Conservation (phyloP, 1,140 invertebrate genomes). For the Mylabris phalerata region DNA sequence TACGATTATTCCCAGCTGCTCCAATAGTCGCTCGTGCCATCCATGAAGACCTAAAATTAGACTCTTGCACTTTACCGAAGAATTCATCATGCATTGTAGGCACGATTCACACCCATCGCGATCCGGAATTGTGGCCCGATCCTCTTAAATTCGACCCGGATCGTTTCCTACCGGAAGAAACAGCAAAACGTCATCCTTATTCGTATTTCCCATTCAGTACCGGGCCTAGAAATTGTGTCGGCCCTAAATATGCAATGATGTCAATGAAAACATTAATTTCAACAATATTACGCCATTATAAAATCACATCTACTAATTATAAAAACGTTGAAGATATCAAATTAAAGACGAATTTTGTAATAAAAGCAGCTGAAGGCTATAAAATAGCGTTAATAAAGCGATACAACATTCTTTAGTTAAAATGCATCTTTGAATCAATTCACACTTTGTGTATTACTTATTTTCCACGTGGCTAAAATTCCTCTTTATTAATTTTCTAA, state of each 20-base stretch:
- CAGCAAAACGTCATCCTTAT: constrained; percentile 43
- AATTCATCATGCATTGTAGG: constrained; percentile 14
- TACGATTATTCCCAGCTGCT: too few species aligned
- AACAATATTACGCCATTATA: constrained; percentile 38
- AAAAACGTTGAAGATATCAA: constrained; percentile 22
- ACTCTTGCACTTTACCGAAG: constrained; percentile 11
- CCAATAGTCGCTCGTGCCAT: constrained; percentile 14
- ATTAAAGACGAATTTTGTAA: constrained; percentile 21
- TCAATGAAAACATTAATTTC: constrained; percentile 42
- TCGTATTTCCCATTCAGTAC: constrained; percentile 61
- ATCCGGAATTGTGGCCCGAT: constrained; percentile 41
- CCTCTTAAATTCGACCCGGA: too few species aligned
- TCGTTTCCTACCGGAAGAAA: background rate
- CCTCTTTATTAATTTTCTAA: too few species aligned
- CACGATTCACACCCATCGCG: too few species aligned
- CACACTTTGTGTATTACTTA: too few species aligned
- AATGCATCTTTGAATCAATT: too few species aligned
- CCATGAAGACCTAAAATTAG: constrained; percentile 5
- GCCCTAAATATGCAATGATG: constrained; percentile 45
- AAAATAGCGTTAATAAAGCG: too few species aligned
- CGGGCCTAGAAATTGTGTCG: constrained; percentile 63
- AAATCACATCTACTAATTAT: constrained; percentile 14
- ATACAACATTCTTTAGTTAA: too few species aligned
- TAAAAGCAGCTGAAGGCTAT: constrained; percentile 9
- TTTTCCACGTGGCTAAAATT: too few species aligned